Conservation (phyloP, 2,888 invertebrate species). For the Acrobasis repandana region DNA sequence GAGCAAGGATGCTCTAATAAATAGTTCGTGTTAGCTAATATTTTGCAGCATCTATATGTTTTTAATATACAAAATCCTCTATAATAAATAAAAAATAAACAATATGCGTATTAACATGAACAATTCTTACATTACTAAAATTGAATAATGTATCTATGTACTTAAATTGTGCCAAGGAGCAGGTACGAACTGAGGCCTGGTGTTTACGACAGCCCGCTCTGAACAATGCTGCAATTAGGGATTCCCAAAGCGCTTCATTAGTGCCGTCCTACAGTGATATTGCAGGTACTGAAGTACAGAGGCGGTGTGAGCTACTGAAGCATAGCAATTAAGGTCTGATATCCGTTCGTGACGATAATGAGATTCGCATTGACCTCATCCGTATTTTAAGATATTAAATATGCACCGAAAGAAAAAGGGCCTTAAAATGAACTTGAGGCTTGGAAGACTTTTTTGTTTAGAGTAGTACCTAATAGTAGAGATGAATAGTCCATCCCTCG, state of each 20-base stretch:
- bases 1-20: too few relatives aligned
- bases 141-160: too few relatives aligned
- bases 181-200: not conserved
- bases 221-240: conserved; percentile 17
- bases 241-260: conserved; percentile 11
- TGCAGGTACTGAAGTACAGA: not conserved
- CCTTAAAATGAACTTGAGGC: too few relatives aligned
- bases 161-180: not conserved
- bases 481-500: too few relatives aligned
- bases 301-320: not conserved
- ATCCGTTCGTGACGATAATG: conserved; percentile 5
- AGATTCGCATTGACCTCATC: conserved; percentile 12
- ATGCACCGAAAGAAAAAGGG: not conserved
- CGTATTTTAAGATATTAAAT: not conserved
- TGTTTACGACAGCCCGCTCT: not conserved
- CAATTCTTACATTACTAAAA: too few relatives aligned
- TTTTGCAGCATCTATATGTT: too few relatives aligned
- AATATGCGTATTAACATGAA: too few relatives aligned
- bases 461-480: too few relatives aligned
- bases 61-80: too few relatives aligned
- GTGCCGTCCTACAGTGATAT: not conserved
- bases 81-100: too few relatives aligned
- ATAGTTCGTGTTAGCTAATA: too few relatives aligned
- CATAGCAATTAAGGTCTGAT: conserved; percentile 2
- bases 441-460: too few relatives aligned